Evolutionary conservation across 2,888 invertebrate species (phyloP).

Genomic region (Cephus sareptanus): DNA sequence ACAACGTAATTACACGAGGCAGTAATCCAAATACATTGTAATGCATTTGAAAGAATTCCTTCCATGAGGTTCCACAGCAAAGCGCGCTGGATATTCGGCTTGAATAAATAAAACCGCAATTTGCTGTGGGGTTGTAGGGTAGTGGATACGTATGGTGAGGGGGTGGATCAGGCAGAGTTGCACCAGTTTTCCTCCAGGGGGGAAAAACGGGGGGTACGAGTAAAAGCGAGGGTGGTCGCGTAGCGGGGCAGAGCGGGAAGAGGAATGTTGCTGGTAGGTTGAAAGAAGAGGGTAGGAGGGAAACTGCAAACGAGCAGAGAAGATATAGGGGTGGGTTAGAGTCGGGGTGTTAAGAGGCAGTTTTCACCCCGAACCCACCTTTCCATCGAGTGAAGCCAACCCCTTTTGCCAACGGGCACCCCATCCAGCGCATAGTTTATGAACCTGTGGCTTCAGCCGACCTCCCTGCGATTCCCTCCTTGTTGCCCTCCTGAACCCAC

Average conservation of each 20-base stretch:
- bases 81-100: slow-evolving; percentile 8
- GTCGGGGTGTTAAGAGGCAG: slow-evolving; percentile 45
- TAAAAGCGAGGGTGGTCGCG: background rate
- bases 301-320: slow-evolving; percentile 40
- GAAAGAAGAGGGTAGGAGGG: slow-evolving; percentile 29
- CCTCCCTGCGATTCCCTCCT: background rate
- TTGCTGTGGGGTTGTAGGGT: slow-evolving; percentile 1
- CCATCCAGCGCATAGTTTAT: slow-evolving; percentile 47
- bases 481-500: background rate
- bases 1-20: background rate
- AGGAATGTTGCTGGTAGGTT: slow-evolving; percentile 28
- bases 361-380: slow-evolving; percentile 39
- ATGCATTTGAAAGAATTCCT: background rate
- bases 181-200: background rate
- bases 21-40: background rate
- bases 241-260: background rate
- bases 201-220: background rate
- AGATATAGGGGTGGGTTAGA: slow-evolving; percentile 29
- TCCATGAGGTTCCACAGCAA: background rate
- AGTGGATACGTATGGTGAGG: background rate
- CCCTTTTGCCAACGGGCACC: slow-evolving; percentile 36
- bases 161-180: background rate
- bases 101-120: slow-evolving; percentile 21
- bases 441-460: slow-evolving; percentile 50
- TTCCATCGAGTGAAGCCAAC: slow-evolving; percentile 30